A percentile compares a stretch with the other conserved stretches of the same genome.
These are phyloP conservation scores for Sceloporus tristichus DNA, from an alignment of 2,113 vertebrate genomes.

Conservation along the genomic window DNA sequence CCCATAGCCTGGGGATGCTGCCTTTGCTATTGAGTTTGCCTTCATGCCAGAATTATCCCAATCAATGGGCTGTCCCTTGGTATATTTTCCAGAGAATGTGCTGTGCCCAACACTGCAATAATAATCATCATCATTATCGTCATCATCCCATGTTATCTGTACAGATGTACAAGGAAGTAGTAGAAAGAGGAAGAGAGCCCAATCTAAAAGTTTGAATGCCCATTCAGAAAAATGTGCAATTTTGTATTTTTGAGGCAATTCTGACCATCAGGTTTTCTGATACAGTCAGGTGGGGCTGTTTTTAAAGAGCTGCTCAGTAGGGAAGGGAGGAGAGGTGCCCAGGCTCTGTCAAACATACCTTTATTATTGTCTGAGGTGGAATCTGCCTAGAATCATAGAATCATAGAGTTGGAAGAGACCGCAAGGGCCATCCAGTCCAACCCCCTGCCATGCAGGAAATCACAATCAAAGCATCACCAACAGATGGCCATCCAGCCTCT, in stretches of 20 bases:
- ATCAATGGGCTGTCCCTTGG: not conserved
- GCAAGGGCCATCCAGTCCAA: too few relatives aligned
- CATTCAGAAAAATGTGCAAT: not conserved
- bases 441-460: too few relatives aligned
- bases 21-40: constrained; percentile 1
- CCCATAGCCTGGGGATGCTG: not conserved
- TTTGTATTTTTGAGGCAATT: not conserved
- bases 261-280: not conserved
- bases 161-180: not conserved
- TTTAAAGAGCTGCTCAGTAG: not conserved
- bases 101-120: not conserved
- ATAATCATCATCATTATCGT: not conserved
- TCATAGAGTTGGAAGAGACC: too few relatives aligned
- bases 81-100: rapidly evolving
- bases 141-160: not conserved
- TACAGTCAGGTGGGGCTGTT: not conserved
- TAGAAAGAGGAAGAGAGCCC: not conserved
- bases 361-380: not conserved
- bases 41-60: not conserved
- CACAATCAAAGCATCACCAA: too few relatives aligned
- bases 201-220: not conserved
- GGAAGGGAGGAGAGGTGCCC: not conserved
- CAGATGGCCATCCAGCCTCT: too few relatives aligned
- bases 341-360: not conserved
- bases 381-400: not conserved